Conservation (phyloP, 1,140 invertebrate genomes). For the Patella vulgata region DNA sequence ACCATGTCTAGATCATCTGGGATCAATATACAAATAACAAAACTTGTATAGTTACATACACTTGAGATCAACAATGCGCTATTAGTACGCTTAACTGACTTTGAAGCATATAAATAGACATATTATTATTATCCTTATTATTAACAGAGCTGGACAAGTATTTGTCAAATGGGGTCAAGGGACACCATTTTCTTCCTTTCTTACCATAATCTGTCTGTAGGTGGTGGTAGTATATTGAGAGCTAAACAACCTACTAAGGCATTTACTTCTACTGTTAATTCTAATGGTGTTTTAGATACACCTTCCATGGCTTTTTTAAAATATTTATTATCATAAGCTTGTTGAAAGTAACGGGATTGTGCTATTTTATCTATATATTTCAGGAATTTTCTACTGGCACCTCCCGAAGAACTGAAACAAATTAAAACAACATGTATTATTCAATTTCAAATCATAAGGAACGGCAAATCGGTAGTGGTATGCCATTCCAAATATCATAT, state of each 20-base stretch:
- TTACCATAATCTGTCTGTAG: slow-evolving; percentile 90
- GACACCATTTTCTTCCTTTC: too few species aligned
- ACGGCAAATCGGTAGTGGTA: too few species aligned
- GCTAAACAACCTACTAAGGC: slow-evolving; percentile 84
- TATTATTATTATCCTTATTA: too few species aligned
- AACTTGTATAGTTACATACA: too few species aligned
- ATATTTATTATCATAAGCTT: slow-evolving; percentile 72
- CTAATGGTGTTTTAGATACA: slow-evolving; percentile 91
- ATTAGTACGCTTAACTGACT: too few species aligned
- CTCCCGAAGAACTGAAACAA: slow-evolving; percentile 37
- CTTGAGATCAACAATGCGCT: too few species aligned
- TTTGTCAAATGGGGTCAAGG: too few species aligned
- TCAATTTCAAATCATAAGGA: neutral
- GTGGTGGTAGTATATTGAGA: slow-evolving; percentile 94
- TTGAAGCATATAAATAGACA: too few species aligned
- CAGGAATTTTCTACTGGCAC: slow-evolving; percentile 80
- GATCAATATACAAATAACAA: too few species aligned
- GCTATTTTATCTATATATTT: slow-evolving; percentile 90
- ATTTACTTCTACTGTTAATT: slow-evolving; percentile 87
- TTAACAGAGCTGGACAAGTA: too few species aligned
- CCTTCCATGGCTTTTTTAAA: slow-evolving; percentile 69
- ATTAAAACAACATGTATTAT: neutral
- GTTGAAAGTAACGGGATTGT: slow-evolving; percentile 90
- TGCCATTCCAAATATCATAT: too few species aligned
- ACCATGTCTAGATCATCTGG: too few species aligned